phyloP scores from a whole-genome alignment of 1,140 invertebrate genomes.

The Octopus bimaculoides region DNA sequence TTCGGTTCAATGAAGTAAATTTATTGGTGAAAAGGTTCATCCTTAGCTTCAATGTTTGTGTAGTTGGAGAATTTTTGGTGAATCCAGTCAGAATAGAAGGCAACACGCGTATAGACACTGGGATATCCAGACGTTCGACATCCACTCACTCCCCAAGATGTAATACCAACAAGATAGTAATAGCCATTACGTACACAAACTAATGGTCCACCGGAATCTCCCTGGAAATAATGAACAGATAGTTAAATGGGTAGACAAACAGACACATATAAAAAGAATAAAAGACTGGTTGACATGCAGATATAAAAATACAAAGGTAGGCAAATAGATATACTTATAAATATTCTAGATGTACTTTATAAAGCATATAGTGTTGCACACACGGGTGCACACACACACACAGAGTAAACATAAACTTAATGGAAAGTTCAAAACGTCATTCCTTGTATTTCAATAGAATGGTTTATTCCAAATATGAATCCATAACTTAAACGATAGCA shows the following conservation, averaged over 20 bases:
- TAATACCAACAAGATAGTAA: constrained; percentile 49
- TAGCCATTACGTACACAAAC: constrained; percentile 36
- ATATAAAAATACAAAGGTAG: background rate
- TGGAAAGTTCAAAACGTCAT: too few species aligned
- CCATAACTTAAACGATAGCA: too few species aligned
- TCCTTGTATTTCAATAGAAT: too few species aligned
- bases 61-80: constrained; percentile 22
- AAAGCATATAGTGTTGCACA: too few species aligned
- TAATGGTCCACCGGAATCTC: constrained; percentile 47
- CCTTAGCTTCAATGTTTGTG: background rate
- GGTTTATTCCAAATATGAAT: too few species aligned
- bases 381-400: too few species aligned
- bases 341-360: too few species aligned
- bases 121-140: constrained; percentile 53
- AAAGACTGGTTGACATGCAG: background rate
- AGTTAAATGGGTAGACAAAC: background rate
- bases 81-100: constrained; percentile 52
- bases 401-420: too few species aligned
- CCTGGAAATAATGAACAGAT: constrained; percentile 27
- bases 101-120: constrained; percentile 53
- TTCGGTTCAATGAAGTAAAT: too few species aligned
- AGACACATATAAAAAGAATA: background rate
- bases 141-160: constrained; percentile 52
- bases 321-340: too few species aligned
- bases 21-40: background rate